These are phyloP conservation scores for Cyanoliseus patagonus DNA, from an alignment of 2,113 vertebrate genomes.

Conservation along the genomic window DNA sequence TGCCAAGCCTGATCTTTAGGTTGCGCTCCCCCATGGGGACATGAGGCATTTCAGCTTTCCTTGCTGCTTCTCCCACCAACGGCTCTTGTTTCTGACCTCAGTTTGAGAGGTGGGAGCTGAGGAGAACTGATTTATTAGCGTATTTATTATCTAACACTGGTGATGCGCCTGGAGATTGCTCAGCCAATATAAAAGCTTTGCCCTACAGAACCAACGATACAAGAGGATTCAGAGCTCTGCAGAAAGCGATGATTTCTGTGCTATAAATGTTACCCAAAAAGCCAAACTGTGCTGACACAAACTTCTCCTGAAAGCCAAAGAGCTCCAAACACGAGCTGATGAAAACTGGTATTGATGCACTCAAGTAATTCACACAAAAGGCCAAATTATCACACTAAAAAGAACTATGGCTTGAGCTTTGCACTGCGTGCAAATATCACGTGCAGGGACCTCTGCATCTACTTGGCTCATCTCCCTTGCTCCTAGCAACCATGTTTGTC, in stretches of 20 bases:
- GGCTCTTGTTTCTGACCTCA: background rate
- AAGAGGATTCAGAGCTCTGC: background rate
- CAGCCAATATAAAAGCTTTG: background rate
- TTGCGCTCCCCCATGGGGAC: background rate
- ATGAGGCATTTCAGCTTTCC: background rate
- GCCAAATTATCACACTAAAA: background rate
- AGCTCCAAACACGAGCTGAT: background rate
- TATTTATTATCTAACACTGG: background rate
- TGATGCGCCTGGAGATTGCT: background rate
- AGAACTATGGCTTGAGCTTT: background rate
- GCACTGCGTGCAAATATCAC: background rate
- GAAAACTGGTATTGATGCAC: background rate
- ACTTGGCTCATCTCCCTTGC: background rate
- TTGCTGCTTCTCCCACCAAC: background rate
- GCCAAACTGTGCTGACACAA: background rate
- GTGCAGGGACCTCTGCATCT: background rate
- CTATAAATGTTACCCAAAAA: background rate
- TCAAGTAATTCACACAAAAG: background rate
- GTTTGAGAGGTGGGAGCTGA: background rate
- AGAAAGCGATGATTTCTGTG: background rate
- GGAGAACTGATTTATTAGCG: background rate
- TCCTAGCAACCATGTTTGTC: background rate
- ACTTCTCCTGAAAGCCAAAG: background rate
- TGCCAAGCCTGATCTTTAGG: background rate
- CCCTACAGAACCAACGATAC: background rate